Evolutionary conservation across 2,113 vertebrate genomes (phyloP).

Genomic region (Dolichallabes microphthalmus): DNA sequence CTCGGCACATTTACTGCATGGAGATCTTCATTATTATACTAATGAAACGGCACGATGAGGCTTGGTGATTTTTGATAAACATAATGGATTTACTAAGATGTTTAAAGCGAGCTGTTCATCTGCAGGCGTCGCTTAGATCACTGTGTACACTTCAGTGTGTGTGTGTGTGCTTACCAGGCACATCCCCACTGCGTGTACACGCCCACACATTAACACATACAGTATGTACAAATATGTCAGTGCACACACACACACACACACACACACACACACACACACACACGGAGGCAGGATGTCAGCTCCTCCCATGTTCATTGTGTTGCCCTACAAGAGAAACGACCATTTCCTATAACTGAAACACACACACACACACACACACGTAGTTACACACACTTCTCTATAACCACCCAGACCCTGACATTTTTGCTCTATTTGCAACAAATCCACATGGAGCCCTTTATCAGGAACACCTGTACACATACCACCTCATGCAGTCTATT

Average conservation of each 20-base stretch:
- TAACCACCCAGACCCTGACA: slow-evolving; percentile 34
- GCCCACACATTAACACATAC: background rate
- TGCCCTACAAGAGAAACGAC: slow-evolving; percentile 42
- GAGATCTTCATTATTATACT: too few relatives aligned
- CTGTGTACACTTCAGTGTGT: background rate
- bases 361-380: slow-evolving; percentile 31
- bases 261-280: slow-evolving; percentile 28
- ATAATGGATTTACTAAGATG: too few relatives aligned
- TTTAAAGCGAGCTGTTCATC: background rate
- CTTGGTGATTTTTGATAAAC: too few relatives aligned
- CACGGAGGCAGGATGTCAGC: slow-evolving; percentile 51
- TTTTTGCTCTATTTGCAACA: slow-evolving; percentile 5
- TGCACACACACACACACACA: slow-evolving; percentile 6
- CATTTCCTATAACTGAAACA: slow-evolving; percentile 47
- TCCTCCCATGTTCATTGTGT: slow-evolving; percentile 56
- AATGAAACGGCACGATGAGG: too few relatives aligned
- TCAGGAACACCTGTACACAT: background rate
- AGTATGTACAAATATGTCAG: background rate
- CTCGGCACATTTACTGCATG: too few relatives aligned
- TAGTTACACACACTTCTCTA: slow-evolving; percentile 1
- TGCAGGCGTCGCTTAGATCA: background rate
- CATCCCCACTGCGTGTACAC: background rate
- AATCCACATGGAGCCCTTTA: background rate
- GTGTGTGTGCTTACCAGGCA: background rate
- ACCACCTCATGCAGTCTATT: background rate